Base-by-base conservation (phyloP, 2,113 vertebrate genomes). In the Anguilla rostrata region DNA sequence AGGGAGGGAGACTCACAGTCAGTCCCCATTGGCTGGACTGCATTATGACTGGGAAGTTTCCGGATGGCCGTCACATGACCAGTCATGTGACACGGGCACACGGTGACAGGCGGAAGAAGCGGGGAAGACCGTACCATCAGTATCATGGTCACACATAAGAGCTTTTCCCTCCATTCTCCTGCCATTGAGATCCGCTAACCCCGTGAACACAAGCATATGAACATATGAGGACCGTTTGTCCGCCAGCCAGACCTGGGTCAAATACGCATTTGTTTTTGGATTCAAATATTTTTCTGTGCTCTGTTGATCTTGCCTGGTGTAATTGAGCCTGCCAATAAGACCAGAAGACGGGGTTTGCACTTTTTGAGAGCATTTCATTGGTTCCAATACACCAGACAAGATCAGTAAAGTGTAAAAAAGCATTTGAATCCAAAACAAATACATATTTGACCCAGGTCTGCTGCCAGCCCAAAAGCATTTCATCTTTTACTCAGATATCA, bases 1-100 rank as follows among this genome's bases (percentile, higher is more conserved):
- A 88, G 78, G 82, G 81, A 90, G 88, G 88, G 89, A 88, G 88
- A 90, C 87, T 90, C 82, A 88, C 43, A 39, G 60, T 86, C 90
- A 93, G 94, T 94, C 91, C 89, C 82, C 89, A 91, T 91, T 92
- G 90, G 87, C 82, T 84, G 16, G 63, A 84, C 90, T 87, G 91
- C 2, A 93, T 94, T 89, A 91, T 89, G 88, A 89, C 90, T 34
- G 85, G 89, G 88, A 86, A 89, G 88, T 88, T 93, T 91, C 90
- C 88, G 78, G 82, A 88, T 78, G 88, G 88, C 91, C 89, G 22
- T 41, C 3, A 39, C 49, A 4, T 26, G 41, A 49, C 26, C 12
- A 49, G 9, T 82, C 22, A 71, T n/a, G 20, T 22, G 22, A 71
- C 22, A 3, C 18, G 9, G 60, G 20, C 14, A 3, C 14, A 63